Evolutionary conservation across 2,113 vertebrate genomes (phyloP), one percentile per base, ranked within the genome.

Genomic region (Alligator mississippiensis): DNA sequence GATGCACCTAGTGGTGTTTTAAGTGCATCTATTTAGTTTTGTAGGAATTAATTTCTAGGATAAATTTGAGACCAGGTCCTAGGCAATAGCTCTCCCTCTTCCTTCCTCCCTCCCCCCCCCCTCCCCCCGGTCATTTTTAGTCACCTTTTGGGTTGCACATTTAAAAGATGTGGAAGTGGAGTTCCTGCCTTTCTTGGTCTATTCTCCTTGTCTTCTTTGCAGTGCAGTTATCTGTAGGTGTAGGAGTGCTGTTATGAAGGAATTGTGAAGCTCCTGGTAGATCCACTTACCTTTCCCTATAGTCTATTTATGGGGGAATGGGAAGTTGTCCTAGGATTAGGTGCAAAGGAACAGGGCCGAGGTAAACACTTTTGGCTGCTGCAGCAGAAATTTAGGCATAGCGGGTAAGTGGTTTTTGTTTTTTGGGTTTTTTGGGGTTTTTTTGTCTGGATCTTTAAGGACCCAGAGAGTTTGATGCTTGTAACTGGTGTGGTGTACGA

Each of bases 361-460:
- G 47, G 47, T 8, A 47, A 47, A 47, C 47, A 47, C 47, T 47
- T 74, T 83, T 34, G 77, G 30, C 61, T 63, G 25, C 62, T 61
- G 54, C 54, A 22, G n/a, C 0, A 1, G 25, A 22, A 19, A 3
- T 25, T 66, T 21, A 55, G 60, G 55, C 0, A 1, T 2, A 9
- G 25, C 47, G 30, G 10, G 2, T 6, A 2, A 75, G 1, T 4
- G 47, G 64, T 19, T 68, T 6, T 47, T 47, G 47, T 47, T 47
- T 47, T 47, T 47, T 8, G 47, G 47, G 47, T 8, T 47, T 47
- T 47, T 47, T 8, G 47, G 47, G 47, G 2, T 47, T 47, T 47
- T 47, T 47, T 62, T 24, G 61, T 25, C 61, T 62, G 12, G 61
- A 11, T 25, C 61, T 62, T 62, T 21, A 11, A 62, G 47, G 24